phyloP scores from a whole-genome alignment of 2,888 invertebrate genomes.

The Caenorhabditis drosophilae region DNA sequence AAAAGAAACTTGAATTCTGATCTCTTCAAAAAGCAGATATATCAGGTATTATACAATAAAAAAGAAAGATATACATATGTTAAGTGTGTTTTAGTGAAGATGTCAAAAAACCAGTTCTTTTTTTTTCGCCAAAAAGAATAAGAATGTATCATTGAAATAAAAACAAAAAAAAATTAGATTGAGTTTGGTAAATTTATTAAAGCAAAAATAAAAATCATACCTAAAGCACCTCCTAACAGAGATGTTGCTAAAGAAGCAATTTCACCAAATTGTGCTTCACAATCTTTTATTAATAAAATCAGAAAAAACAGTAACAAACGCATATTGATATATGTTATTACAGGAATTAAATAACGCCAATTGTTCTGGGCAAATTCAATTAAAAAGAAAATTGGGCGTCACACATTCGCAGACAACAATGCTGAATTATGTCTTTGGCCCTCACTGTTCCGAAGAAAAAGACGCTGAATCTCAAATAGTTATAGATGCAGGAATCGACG shows the following conservation, averaged over 20 bases:
- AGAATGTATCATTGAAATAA: neutral
- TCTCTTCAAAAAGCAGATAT: neutral
- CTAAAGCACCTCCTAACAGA: constrained; percentile 40
- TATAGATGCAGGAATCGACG: neutral
- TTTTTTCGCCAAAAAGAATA: constrained; percentile 3
- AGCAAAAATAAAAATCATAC: constrained; percentile 6
- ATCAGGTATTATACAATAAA: neutral
- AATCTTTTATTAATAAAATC: neutral
- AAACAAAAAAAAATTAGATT: neutral
- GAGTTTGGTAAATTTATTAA: neutral
- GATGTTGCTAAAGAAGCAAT: constrained; percentile 62
- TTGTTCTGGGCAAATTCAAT: neutral
- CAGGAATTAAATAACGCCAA: constrained; percentile 1
- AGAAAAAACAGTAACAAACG: constrained; percentile 6
- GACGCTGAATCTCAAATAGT: constrained; percentile 12
- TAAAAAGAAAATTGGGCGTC: constrained; percentile 1
- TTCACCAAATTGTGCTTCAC: constrained; percentile 59
- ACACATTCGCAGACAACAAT: too few relatives aligned
- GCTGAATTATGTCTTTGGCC: too few relatives aligned
- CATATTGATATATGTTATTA: constrained; percentile 18
- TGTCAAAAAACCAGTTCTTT: constrained; percentile 22
- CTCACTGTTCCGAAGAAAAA: too few relatives aligned
- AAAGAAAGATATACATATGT: neutral
- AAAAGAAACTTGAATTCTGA: neutral
- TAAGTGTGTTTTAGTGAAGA: constrained; percentile 1